A percentile compares a stretch with the other conserved stretches of the same genome.
Evolutionary conservation across 2,888 invertebrate genomes (phyloP).

Genomic region (Lapara coniferarum): DNA sequence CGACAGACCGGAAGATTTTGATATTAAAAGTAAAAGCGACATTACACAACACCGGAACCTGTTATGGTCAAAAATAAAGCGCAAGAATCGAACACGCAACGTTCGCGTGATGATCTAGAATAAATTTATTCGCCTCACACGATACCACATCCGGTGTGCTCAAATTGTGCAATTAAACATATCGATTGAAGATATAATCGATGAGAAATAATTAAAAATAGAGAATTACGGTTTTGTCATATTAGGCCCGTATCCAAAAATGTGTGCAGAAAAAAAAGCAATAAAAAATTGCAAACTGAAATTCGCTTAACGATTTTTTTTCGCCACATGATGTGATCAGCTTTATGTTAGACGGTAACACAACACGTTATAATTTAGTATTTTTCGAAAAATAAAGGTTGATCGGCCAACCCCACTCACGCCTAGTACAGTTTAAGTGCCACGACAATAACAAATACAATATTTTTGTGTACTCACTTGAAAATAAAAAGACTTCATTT

Average conservation of each 20-base stretch:
- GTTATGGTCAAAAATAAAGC: constrained; percentile 13
- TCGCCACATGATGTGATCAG: too few relatives aligned
- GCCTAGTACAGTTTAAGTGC: too few relatives aligned
- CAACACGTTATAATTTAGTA: too few relatives aligned
- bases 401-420: too few relatives aligned
- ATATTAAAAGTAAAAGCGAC: constrained; percentile 13
- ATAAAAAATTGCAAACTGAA: too few relatives aligned
- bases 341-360: too few relatives aligned
- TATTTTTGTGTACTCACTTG: too few relatives aligned
- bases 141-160: neutral
- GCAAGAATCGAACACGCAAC: constrained; percentile 32
- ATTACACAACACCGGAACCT: constrained; percentile 11
- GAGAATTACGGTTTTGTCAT: neutral
- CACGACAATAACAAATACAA: too few relatives aligned
- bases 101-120: constrained; percentile 31
- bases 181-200: neutral
- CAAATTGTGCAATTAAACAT: neutral
- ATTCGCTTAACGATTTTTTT: too few relatives aligned
- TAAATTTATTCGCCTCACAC: neutral
- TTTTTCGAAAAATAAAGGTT: too few relatives aligned
- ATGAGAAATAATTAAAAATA: neutral
- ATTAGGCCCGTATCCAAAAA: neutral
- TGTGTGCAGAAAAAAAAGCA: too few relatives aligned
- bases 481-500: too few relatives aligned
- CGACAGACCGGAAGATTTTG: neutral